phyloP scores from a whole-genome alignment of 35 echinoderm and acorn worm species.

The Anneissia japonica region DNA sequence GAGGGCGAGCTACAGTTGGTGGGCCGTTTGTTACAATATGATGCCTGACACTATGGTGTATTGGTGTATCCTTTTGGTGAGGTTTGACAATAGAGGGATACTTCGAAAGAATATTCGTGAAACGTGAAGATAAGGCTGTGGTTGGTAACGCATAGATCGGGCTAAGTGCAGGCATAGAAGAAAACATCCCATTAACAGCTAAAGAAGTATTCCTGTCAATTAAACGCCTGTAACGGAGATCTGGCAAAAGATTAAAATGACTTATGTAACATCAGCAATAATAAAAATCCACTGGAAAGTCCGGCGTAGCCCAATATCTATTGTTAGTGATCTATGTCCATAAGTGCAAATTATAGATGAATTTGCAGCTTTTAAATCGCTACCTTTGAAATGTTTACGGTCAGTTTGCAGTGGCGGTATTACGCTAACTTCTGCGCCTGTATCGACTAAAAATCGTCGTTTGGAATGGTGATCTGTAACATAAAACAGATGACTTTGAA shows the following conservation, averaged over 20 bases:
- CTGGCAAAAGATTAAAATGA: too few relatives aligned
- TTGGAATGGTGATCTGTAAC: constrained; percentile 22
- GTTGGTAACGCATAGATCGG: too few relatives aligned
- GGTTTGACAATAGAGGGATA: constrained; percentile 32
- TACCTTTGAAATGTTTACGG: background rate
- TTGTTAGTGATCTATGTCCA: background rate
- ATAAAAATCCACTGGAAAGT: background rate
- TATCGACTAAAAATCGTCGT: constrained; percentile 35
- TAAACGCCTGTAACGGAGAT: too few relatives aligned
- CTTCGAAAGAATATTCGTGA: too few relatives aligned
- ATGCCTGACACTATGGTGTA: too few relatives aligned
- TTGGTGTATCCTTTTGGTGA: too few relatives aligned
- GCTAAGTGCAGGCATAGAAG: too few relatives aligned
- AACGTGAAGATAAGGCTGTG: too few relatives aligned
- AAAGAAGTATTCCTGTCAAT: too few relatives aligned
- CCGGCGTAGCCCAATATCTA: background rate
- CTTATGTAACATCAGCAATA: constrained; percentile 4
- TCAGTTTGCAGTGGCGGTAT: background rate
- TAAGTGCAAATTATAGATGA: background rate
- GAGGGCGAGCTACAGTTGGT: constrained; percentile 5
- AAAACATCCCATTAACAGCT: too few relatives aligned
- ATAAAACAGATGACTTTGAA: background rate
- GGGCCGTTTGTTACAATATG: too few relatives aligned
- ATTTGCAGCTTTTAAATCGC: constrained; percentile 1
- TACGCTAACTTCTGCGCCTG: constrained; percentile 21